These are phyloP conservation scores for Phataginus tricuspis DNA, from an alignment of 2,797 vertebrate genomes.

Conservation along the genomic window DNA sequence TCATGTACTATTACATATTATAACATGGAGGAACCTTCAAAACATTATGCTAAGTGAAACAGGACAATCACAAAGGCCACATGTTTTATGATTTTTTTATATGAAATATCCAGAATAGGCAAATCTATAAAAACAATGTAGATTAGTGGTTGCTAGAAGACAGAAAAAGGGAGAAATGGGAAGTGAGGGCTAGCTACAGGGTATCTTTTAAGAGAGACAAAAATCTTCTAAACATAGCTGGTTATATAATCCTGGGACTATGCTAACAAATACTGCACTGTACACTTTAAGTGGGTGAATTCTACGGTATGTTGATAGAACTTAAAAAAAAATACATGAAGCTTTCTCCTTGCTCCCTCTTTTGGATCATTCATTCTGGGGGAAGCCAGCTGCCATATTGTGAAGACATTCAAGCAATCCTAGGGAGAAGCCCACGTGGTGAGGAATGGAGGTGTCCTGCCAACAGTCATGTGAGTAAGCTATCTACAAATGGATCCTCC, in stretches of 20 bases:
- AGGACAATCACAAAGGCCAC: background rate
- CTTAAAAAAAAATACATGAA: background rate
- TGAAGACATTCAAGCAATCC: background rate
- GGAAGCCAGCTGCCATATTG: background rate
- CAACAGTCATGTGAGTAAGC: background rate
- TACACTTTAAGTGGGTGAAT: background rate
- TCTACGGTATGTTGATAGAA: background rate
- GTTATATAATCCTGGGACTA: background rate
- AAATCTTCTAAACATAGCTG: background rate
- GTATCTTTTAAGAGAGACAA: background rate
- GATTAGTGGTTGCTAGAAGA: background rate
- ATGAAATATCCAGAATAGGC: background rate
- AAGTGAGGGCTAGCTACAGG: background rate
- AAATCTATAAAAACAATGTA: background rate
- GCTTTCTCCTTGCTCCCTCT: background rate
- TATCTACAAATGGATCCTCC: background rate
- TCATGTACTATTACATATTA: background rate
- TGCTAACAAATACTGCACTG: background rate
- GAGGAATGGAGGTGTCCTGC: background rate
- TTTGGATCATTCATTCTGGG: background rate
- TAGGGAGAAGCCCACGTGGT: background rate
- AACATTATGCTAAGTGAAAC: background rate
- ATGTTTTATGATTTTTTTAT: background rate
- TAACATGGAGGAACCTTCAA: background rate
- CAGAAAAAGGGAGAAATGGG: background rate